phyloP scores from a whole-genome alignment of 2,113 vertebrate genomes.

The Vanacampus margaritifer region DNA sequence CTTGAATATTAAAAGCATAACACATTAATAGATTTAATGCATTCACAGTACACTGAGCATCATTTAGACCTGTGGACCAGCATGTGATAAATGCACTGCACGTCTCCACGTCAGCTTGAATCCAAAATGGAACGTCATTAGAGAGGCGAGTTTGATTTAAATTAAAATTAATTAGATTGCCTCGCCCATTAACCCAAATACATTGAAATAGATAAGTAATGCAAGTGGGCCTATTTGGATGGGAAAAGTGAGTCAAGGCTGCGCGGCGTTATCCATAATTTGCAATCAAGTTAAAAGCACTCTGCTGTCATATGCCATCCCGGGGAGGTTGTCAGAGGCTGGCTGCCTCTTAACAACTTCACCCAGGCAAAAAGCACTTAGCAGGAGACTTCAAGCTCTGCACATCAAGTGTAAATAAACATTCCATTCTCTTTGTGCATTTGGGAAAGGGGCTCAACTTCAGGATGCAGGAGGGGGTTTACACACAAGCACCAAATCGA shows the following conservation, averaged over 20 bases:
- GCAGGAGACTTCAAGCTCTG: constrained; percentile 44
- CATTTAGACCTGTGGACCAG: constrained; percentile 28
- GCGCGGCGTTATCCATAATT: constrained; percentile 69
- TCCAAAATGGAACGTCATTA: constrained; percentile 69
- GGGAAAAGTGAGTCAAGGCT: constrained; percentile 54
- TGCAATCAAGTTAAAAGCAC: constrained; percentile 76
- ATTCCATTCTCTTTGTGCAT: constrained; percentile 25
- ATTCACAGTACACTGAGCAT: constrained; percentile 18
- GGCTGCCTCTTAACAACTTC: constrained; percentile 62
- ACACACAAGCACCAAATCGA: constrained; percentile 2
- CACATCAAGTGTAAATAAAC: constrained; percentile 26
- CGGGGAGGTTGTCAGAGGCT: constrained; percentile 69
- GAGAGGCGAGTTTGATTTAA: constrained; percentile 66
- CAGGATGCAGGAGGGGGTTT: constrained; percentile 3
- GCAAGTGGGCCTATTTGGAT: constrained; percentile 69
- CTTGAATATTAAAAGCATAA: constrained; percentile 20
- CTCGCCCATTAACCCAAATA: constrained; percentile 73
- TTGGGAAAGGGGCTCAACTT: constrained; percentile 31
- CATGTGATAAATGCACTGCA: constrained; percentile 47
- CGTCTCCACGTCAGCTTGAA: constrained; percentile 51
- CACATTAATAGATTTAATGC: constrained; percentile 25
- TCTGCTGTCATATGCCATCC: constrained; percentile 71
- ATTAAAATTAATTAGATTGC: constrained; percentile 73
- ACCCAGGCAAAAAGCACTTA: constrained; percentile 61
- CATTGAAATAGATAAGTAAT: constrained; percentile 72